Evolutionary conservation across 2,888 invertebrate species (phyloP).

Genomic region (Drosophila ustulata): DNA sequence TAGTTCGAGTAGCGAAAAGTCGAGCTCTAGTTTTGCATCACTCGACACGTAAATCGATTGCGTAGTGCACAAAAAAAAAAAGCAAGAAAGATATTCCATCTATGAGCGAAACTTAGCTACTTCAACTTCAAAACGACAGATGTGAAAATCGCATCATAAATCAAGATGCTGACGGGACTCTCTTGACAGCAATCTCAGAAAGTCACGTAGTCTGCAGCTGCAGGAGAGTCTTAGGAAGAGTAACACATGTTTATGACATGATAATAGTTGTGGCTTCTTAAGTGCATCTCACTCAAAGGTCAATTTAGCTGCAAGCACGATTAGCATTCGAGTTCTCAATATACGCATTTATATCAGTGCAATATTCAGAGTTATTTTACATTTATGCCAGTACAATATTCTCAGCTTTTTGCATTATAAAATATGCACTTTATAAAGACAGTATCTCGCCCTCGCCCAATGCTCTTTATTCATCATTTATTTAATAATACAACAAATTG

Average conservation of each 20-base stretch:
- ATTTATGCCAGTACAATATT: too few species aligned
- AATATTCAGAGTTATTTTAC: too few species aligned
- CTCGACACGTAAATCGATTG: slow-evolving; percentile 39
- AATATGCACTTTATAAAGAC: too few species aligned
- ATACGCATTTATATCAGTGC: too few species aligned
- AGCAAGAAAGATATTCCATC: background rate
- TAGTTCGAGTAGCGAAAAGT: too few species aligned
- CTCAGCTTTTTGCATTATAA: too few species aligned
- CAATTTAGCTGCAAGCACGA: too few species aligned
- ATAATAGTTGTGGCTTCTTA: background rate
- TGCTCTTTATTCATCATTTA: too few species aligned
- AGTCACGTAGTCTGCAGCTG: slow-evolving; percentile 17
- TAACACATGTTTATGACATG: background rate
- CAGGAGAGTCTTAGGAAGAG: background rate
- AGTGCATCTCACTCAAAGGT: too few species aligned
- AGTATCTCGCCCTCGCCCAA: too few species aligned
- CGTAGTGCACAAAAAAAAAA: slow-evolving; percentile 4
- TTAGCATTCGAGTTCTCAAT: too few species aligned
- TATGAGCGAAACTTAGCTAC: background rate
- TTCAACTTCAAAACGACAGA: background rate
- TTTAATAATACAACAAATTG: too few species aligned
- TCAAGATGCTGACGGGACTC: slow-evolving; percentile 12
- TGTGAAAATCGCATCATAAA: slow-evolving; percentile 46
- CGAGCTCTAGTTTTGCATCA: slow-evolving; percentile 19
- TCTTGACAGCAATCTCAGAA: background rate